Conservation (phyloP, 2,888 invertebrate species). For the Ophion ellenae region DNA sequence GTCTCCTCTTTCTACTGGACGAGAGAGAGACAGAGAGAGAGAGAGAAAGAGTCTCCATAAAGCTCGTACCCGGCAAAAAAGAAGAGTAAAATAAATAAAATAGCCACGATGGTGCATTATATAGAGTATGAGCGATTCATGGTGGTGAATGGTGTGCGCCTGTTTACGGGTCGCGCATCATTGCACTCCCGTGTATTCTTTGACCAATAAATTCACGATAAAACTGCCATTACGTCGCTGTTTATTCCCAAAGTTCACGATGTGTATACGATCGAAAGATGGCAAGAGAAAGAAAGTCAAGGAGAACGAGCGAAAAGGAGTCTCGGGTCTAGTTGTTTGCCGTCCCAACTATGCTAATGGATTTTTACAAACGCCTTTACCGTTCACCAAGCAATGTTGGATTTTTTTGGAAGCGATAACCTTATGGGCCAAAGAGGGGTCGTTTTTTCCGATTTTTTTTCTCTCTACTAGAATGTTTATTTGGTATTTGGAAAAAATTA, state of each 20-base stretch:
- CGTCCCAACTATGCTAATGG: neutral
- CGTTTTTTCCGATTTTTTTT: too few relatives aligned
- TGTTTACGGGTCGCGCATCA: constrained; percentile 81
- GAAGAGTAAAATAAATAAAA: constrained; percentile 33
- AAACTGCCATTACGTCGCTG: constrained; percentile 80
- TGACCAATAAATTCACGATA: constrained; percentile 79
- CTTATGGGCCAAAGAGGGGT: too few relatives aligned
- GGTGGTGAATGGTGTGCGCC: constrained; percentile 66
- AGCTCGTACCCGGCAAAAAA: constrained; percentile 65
- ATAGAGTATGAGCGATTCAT: constrained; percentile 51
- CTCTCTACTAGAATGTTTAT: too few relatives aligned
- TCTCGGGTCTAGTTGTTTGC: constrained; percentile 17
- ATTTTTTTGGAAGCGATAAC: too few relatives aligned
- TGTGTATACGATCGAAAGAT: constrained; percentile 11
- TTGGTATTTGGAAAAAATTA: too few relatives aligned
- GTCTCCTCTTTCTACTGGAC: constrained; percentile 26
- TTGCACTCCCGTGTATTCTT: constrained; percentile 73
- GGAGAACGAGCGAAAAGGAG: neutral
- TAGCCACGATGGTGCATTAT: constrained; percentile 18
- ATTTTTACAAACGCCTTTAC: too few relatives aligned
- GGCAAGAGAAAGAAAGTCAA: constrained; percentile 5
- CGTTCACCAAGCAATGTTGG: too few relatives aligned
- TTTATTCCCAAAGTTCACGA: constrained; percentile 77
- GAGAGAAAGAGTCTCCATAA: constrained; percentile 57
- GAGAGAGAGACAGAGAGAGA: too few relatives aligned